Conservation (phyloP, 2,888 invertebrate genomes). For the Nephrotoma guestfalica region DNA sequence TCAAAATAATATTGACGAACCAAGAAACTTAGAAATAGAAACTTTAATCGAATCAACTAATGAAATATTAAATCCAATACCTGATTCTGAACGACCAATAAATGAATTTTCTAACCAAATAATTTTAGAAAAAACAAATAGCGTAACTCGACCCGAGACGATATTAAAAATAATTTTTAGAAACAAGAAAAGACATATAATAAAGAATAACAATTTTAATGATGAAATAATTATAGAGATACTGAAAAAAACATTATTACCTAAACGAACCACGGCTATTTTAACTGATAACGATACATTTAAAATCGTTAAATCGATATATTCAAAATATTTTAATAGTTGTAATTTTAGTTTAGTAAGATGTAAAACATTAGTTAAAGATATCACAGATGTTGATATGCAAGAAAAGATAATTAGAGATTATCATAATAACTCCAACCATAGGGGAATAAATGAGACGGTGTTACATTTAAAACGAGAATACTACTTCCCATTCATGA, state of each 20-base stretch:
- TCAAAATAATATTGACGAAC: background rate
- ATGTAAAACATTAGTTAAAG: slow-evolving; percentile 8
- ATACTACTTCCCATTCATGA: no score
- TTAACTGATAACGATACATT: no score
- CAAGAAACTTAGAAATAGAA: background rate
- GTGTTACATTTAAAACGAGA: slow-evolving; percentile 10
- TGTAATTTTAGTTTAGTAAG: background rate
- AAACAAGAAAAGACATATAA: slow-evolving; percentile 12
- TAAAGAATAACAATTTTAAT: background rate
- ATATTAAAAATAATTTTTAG: slow-evolving; percentile 11
- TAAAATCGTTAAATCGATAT: no score
- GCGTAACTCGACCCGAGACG: slow-evolving; percentile 3
- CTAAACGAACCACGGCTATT: no score
- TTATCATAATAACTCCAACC: slow-evolving; percentile 13
- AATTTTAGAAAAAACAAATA: slow-evolving; percentile 5
- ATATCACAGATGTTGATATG: slow-evolving; percentile 11
- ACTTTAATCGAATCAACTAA: no score
- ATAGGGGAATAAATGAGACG: slow-evolving; percentile 13
- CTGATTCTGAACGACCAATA: slow-evolving; percentile 15
- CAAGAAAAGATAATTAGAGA: slow-evolving; percentile 14
- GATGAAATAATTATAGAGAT: slow-evolving; percentile 10
- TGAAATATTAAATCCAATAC: slow-evolving; percentile 10
- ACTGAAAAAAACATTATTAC: slow-evolving; percentile 8
- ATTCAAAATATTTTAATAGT: no score
- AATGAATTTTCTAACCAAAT: slow-evolving; percentile 13